Percentiles rank a stretch among this genome's conserved stretches.
phyloP scores from a whole-genome alignment of 2,888 invertebrate species.

The Brachypalpus laphriformis region DNA sequence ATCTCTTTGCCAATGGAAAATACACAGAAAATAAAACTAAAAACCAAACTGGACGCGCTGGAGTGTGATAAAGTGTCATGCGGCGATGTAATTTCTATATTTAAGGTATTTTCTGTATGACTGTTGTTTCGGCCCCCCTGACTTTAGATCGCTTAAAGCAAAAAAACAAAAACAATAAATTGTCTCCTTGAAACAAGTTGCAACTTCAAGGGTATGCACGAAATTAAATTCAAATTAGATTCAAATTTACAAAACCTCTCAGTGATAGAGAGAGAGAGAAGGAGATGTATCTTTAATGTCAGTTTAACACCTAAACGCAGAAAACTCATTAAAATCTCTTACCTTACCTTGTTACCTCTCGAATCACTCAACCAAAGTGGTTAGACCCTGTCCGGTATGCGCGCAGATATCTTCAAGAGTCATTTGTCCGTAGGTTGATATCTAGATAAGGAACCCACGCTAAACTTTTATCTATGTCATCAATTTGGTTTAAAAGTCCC shows the following conservation, averaged over 20 bases:
- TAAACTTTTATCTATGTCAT: slow-evolving; percentile 74
- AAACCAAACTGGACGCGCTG: slow-evolving; percentile 61
- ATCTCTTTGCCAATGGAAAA: slow-evolving; percentile 49
- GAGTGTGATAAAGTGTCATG: slow-evolving; percentile 74
- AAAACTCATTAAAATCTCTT: slow-evolving; percentile 63
- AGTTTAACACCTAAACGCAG: slow-evolving; percentile 67
- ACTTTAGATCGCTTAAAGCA: neutral
- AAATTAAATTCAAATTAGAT: slow-evolving; percentile 71
- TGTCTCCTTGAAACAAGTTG: slow-evolving; percentile 55
- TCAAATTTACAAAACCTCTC: slow-evolving; percentile 27
- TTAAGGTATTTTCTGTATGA: neutral
- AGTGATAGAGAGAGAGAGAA: neutral
- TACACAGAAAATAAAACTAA: slow-evolving; percentile 5
- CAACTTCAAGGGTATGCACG: slow-evolving; percentile 30
- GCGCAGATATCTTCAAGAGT: slow-evolving; percentile 29
- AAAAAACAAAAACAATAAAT: slow-evolving; percentile 18
- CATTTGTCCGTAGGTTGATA: slow-evolving; percentile 56
- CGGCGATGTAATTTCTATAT: slow-evolving; percentile 55
- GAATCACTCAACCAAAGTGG: slow-evolving; percentile 62
- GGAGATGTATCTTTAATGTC: slow-evolving; percentile 62
- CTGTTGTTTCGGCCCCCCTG: neutral
- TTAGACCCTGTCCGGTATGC: slow-evolving; percentile 10
- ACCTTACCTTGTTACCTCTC: neutral
- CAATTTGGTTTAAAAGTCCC: slow-evolving; percentile 70
- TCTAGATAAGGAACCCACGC: slow-evolving; percentile 71